phyloP scores from a whole-genome alignment of 1,140 invertebrate genomes.

The Microplitis demolitor region DNA sequence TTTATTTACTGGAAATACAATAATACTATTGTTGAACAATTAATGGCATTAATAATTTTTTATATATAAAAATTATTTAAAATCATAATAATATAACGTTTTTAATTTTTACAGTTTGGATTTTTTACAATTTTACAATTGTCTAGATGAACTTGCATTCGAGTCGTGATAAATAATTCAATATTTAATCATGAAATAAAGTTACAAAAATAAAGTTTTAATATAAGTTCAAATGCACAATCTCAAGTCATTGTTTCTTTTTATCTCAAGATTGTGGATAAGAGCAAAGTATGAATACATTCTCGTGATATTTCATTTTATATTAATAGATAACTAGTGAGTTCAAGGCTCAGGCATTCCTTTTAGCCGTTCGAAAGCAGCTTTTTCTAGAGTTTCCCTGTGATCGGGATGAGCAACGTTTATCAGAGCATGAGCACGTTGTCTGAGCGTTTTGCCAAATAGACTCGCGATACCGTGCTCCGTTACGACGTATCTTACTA shows the following conservation, averaged over 20 bases:
- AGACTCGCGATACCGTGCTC: conserved; percentile 90
- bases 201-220: too few species aligned
- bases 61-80: too few species aligned
- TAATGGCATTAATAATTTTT: too few species aligned
- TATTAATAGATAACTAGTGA: neutral
- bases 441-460: conserved; percentile 87
- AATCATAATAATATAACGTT: too few species aligned
- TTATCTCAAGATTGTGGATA: neutral
- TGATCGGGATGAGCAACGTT: conserved; percentile 90
- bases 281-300: neutral
- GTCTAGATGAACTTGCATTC: too few species aligned
- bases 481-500: conserved; percentile 88
- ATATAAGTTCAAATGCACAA: too few species aligned
- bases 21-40: too few species aligned
- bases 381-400: conserved; percentile 83
- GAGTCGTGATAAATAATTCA: too few species aligned
- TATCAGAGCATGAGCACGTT: conserved; percentile 88
- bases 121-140: too few species aligned
- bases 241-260: neutral
- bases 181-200: too few species aligned
- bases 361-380: conserved; percentile 86
- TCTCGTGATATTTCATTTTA: neutral
- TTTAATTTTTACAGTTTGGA: too few species aligned
- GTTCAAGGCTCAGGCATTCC: conserved; percentile 71
- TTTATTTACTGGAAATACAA: too few species aligned